phyloP scores from a whole-genome alignment of 2,888 invertebrate species.

The Melinopterus prodromus region DNA sequence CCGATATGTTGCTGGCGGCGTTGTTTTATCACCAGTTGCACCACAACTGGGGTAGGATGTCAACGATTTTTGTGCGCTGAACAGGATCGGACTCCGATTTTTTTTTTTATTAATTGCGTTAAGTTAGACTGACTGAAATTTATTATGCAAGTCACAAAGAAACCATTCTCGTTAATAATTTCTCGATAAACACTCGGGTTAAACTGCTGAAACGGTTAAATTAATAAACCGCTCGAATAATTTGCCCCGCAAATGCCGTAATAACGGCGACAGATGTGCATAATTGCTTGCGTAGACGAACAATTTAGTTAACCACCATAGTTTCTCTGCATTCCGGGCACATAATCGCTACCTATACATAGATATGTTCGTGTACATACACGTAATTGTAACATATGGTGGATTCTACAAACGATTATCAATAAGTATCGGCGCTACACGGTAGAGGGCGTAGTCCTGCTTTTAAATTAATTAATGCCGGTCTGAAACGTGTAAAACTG shows the following conservation, averaged over 20 bases:
- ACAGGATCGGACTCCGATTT: too few relatives aligned
- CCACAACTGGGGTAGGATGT: too few relatives aligned
- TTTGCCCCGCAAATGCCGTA: conserved; percentile 29
- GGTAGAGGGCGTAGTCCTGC: too few relatives aligned
- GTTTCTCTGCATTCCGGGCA: background rate
- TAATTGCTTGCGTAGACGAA: conserved; percentile 34
- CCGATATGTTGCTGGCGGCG: too few relatives aligned
- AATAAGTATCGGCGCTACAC: background rate
- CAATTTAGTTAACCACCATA: conserved; percentile 30
- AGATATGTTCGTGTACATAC: conserved; percentile 17
- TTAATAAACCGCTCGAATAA: conserved; percentile 31
- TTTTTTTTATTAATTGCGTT: too few relatives aligned
- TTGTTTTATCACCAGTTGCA: too few relatives aligned
- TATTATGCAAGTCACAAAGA: background rate
- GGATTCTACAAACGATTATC: conserved; percentile 30
- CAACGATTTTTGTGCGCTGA: too few relatives aligned
- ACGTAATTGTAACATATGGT: conserved; percentile 34
- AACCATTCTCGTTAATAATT: background rate
- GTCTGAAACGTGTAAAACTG: too few relatives aligned
- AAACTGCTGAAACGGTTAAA: too few relatives aligned
- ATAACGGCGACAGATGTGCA: conserved; percentile 33
- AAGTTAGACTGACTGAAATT: background rate
- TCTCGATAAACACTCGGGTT: background rate
- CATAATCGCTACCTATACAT: background rate
- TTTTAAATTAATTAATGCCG: too few relatives aligned